Conservation (phyloP, 2,113 vertebrate species). For the Chionodraco myersi region DNA sequence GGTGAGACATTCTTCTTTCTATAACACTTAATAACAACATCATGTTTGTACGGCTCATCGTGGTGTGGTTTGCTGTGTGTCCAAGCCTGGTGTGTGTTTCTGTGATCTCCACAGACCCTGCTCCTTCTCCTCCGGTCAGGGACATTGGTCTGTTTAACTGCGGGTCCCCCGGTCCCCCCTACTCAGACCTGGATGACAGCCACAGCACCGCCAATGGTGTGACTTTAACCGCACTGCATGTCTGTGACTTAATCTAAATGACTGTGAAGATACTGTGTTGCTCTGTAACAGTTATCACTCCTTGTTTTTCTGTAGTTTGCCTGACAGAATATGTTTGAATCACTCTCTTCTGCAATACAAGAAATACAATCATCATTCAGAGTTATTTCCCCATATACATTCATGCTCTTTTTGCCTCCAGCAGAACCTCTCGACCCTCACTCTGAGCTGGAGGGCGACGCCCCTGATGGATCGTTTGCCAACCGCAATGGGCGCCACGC, state of each 20-base stretch:
- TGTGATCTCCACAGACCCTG: constrained; percentile 84
- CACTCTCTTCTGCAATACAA: neutral
- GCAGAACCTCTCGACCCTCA: constrained; percentile 80
- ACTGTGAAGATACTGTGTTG: constrained; percentile 2
- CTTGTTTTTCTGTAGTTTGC: neutral
- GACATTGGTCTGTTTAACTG: constrained; percentile 88
- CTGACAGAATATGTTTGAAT: constrained; percentile 2
- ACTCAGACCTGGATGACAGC: constrained; percentile 78
- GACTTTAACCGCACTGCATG: constrained; percentile 62
- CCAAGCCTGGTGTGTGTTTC: constrained; percentile 63
- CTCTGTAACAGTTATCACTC: constrained; percentile 4
- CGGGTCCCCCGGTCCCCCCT: constrained; percentile 71
- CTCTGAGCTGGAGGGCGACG: constrained; percentile 83
- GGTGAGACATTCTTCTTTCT: constrained; percentile 66
- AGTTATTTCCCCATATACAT: neutral
- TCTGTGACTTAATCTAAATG: constrained; percentile 24
- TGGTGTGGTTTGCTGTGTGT: constrained; percentile 52
- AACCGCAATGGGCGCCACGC: constrained; percentile 86
- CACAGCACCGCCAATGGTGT: constrained; percentile 82
- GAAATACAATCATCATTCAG: neutral
- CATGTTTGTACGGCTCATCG: constrained; percentile 13
- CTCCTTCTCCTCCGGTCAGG: constrained; percentile 91
- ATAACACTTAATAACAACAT: neutral
- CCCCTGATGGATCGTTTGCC: constrained; percentile 76
- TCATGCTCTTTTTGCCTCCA: neutral